A percentile compares a stretch with the other conserved stretches of the same genome.
These are phyloP conservation scores for Rugalucina vietnamica DNA, from an alignment of 2,888 invertebrate species.

Conservation along the genomic window DNA sequence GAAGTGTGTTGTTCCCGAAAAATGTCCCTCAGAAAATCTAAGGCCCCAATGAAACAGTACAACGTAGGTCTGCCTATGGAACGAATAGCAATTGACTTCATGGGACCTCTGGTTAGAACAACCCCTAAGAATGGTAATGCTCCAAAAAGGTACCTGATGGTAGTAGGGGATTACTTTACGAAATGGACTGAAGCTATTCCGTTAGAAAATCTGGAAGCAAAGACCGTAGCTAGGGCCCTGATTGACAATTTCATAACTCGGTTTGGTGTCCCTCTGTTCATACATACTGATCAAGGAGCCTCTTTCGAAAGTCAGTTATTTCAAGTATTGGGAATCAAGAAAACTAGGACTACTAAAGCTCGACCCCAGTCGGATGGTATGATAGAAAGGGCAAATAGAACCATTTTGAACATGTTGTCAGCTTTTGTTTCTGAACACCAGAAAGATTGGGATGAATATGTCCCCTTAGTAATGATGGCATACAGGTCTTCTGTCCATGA, in stretches of 20 bases:
- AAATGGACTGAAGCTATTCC: conserved; percentile 28
- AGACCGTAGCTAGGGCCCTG: neutral
- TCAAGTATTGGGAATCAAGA: conserved; percentile 12
- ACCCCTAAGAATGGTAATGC: neutral
- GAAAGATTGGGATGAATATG: neutral
- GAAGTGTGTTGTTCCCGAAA: neutral
- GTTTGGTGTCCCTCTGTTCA: conserved; percentile 18
- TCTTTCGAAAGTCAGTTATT: conserved; percentile 34
- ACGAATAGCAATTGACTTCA: conserved; percentile 25
- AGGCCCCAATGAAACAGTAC: neutral
- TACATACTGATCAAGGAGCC: conserved; percentile 30
- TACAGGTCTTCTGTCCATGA: neutral
- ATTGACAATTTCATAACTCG: conserved; percentile 7
- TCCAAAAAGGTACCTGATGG: conserved; percentile 21
- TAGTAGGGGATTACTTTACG: conserved; percentile 39
- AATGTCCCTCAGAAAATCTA: neutral
- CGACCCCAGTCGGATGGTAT: conserved; percentile 13
- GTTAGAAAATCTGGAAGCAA: conserved; percentile 4
- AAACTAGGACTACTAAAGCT: conserved; percentile 4
- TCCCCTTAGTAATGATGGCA: neutral
- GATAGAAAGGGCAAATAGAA: conserved; percentile 21
- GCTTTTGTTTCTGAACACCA: neutral
- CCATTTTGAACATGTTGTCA: neutral
- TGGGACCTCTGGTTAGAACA: neutral
- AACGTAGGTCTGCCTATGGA: conserved; percentile 5